Evolutionary conservation across 1,140 invertebrate genomes (phyloP).

Genomic region (Brachionus rubens): DNA sequence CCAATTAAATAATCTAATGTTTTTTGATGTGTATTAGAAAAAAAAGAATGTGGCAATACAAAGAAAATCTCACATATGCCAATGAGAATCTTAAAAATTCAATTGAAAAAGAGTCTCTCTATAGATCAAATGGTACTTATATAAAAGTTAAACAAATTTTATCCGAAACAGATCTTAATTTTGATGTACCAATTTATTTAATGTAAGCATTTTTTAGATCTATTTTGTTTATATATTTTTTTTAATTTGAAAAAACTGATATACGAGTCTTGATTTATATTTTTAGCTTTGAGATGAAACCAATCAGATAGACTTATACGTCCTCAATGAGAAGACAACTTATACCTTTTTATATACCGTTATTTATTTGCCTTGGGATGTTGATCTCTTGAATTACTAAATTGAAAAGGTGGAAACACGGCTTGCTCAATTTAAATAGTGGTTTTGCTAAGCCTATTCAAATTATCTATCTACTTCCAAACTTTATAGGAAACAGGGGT

Average conservation of each 20-base stretch:
- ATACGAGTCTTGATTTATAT: too few relatives aligned
- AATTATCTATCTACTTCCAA: too few relatives aligned
- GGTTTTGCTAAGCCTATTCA: too few relatives aligned
- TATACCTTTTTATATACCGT: too few relatives aligned
- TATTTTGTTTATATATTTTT: background rate
- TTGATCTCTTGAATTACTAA: too few relatives aligned
- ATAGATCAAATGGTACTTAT: slow-evolving; percentile 12
- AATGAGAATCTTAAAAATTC: slow-evolving; percentile 36
- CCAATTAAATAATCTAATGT: background rate
- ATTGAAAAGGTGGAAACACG: too few relatives aligned
- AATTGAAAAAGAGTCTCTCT: slow-evolving; percentile 20
- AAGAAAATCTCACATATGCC: slow-evolving; percentile 1
- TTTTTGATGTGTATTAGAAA: background rate
- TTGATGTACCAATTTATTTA: slow-evolving; percentile 30
- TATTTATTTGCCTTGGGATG: too few relatives aligned
- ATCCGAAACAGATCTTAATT: slow-evolving; percentile 18
- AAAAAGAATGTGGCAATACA: slow-evolving; percentile 21
- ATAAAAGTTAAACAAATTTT: slow-evolving; percentile 18
- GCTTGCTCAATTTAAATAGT: too few relatives aligned
- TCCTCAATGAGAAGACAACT: too few relatives aligned
- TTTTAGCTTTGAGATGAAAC: too few relatives aligned
- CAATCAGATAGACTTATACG: too few relatives aligned
- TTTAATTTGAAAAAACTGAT: background rate
- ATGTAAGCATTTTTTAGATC: slow-evolving; percentile 30
- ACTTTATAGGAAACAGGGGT: too few relatives aligned